These are phyloP conservation scores for Perodicticus potto DNA, from an alignment of 2,797 vertebrate genomes.

Conservation along the genomic window DNA sequence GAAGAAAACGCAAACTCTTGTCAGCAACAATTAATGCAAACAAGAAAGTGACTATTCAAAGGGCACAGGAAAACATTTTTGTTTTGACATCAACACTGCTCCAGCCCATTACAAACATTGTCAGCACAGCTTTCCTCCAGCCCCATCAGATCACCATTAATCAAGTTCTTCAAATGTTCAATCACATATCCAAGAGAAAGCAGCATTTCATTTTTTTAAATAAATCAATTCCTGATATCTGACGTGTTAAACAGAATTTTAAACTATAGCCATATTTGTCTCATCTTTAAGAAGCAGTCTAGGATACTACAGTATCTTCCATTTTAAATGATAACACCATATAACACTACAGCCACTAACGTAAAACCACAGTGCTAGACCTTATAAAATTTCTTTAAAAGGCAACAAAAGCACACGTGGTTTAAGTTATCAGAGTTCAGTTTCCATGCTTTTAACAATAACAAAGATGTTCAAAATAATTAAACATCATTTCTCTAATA, in stretches of 20 bases:
- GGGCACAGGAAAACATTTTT: slow-evolving; percentile 82
- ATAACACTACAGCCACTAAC: slow-evolving; percentile 71
- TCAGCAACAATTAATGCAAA: neutral
- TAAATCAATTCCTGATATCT: slow-evolving; percentile 77
- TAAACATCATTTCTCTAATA: slow-evolving; percentile 33
- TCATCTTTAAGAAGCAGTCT: slow-evolving; percentile 67
- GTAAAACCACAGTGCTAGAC: slow-evolving; percentile 67
- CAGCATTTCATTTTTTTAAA: slow-evolving; percentile 80
- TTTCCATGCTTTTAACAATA: slow-evolving; percentile 32
- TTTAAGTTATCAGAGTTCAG: slow-evolving; percentile 50
- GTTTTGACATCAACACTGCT: slow-evolving; percentile 82
- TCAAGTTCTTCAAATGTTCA: slow-evolving; percentile 76
- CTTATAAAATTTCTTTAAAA: slow-evolving; percentile 77
- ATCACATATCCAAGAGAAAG: slow-evolving; percentile 83
- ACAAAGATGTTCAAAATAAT: slow-evolving; percentile 38
- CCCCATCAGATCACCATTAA: slow-evolving; percentile 76
- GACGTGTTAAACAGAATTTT: slow-evolving; percentile 66
- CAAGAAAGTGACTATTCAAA: slow-evolving; percentile 63
- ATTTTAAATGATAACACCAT: slow-evolving; percentile 69
- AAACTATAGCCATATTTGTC: slow-evolving; percentile 61
- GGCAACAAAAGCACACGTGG: slow-evolving; percentile 75
- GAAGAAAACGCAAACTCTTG: neutral
- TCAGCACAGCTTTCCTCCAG: slow-evolving; percentile 82
- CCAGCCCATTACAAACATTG: slow-evolving; percentile 76
- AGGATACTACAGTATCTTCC: slow-evolving; percentile 57